phyloP scores from a whole-genome alignment of 2,888 invertebrate species.

The Suillia variegata region DNA sequence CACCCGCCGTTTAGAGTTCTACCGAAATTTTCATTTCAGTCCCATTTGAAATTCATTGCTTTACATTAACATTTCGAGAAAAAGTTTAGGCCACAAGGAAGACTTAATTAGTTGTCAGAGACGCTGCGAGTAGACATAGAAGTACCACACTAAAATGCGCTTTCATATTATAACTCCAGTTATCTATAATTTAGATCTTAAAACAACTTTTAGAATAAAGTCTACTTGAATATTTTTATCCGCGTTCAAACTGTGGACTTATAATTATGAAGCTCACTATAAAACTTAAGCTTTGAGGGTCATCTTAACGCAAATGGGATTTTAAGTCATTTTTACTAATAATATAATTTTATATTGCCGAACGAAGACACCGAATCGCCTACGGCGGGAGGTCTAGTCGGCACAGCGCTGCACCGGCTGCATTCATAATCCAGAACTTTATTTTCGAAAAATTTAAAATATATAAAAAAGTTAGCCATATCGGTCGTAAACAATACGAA shows the following conservation, averaged over 20 bases:
- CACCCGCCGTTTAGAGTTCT: neutral
- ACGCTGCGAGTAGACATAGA: neutral
- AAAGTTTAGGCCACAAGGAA: neutral
- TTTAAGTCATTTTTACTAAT: no score
- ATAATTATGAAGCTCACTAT: no score
- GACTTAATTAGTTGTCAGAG: neutral
- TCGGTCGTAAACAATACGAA: constrained; percentile 1
- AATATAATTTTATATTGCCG: no score
- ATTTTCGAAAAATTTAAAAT: no score
- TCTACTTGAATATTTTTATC: no score
- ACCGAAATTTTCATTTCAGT: neutral
- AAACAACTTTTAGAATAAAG: no score
- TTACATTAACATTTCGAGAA: neutral
- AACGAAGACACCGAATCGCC: no score
- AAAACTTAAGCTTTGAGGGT: no score
- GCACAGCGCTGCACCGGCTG: neutral
- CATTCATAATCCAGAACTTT: neutral
- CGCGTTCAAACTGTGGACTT: no score
- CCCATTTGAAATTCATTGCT: neutral
- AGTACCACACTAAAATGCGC: neutral
- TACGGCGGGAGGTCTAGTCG: neutral
- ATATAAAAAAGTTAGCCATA: neutral
- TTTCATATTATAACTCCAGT: no score
- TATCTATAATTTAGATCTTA: no score
- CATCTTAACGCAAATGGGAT: no score